Evolutionary conservation across 2,113 vertebrate species (phyloP).

Genomic region (Ploceus nigricollis): DNA sequence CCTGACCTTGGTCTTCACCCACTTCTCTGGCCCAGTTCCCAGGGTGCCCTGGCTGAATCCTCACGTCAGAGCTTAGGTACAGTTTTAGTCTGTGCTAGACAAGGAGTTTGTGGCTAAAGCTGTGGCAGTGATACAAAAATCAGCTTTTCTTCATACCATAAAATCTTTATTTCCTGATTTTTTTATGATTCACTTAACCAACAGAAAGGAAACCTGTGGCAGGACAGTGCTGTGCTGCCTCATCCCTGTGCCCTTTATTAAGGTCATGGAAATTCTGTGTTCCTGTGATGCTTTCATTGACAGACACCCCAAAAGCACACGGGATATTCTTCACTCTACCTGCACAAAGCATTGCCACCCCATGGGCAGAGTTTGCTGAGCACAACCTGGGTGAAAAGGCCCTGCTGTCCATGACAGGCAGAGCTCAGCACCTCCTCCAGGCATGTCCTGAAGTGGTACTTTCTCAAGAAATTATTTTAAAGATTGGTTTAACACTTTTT

Average conservation of each 20-base stretch:
- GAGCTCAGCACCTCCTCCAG: neutral
- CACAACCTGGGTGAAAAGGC: neutral
- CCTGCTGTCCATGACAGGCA: neutral
- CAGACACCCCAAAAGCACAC: neutral
- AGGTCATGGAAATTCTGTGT: neutral
- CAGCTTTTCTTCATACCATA: neutral
- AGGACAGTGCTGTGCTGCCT: neutral
- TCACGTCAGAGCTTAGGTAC: rapidly evolving
- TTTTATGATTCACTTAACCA: neutral
- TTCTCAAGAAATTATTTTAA: neutral
- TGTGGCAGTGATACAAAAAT: neutral
- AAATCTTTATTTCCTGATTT: neutral
- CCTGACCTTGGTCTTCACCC: neutral
- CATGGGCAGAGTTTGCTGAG: neutral
- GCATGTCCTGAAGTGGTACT: rapidly evolving
- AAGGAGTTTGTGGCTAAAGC: neutral
- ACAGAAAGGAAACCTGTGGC: neutral
- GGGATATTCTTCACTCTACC: neutral
- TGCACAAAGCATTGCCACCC: rapidly evolving
- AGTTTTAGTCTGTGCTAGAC: neutral
- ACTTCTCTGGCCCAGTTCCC: rapidly evolving
- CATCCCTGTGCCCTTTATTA: neutral
- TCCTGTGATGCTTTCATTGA: neutral
- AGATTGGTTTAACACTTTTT: neutral
- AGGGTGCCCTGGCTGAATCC: neutral